Percentiles rank a stretch among this genome's conserved stretches.
Evolutionary conservation across 2,113 vertebrate genomes (phyloP).

Genomic region (Aythya baeri): DNA sequence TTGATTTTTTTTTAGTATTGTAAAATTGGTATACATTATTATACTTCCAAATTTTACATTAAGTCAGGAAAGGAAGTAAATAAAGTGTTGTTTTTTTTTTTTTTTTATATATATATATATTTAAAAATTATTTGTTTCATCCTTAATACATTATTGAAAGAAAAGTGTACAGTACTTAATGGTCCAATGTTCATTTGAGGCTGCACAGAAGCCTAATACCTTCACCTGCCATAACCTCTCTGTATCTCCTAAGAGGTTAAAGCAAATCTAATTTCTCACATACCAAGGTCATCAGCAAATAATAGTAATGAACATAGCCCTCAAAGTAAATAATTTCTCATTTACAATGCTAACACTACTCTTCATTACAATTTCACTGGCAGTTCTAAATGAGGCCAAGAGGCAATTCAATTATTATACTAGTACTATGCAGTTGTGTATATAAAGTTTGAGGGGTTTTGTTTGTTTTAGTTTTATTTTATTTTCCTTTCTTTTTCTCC

Average conservation of each 20-base stretch:
- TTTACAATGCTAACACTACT: neutral
- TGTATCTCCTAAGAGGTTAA: neutral
- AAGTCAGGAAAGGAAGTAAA: neutral
- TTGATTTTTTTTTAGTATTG: neutral
- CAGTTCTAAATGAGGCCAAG: neutral
- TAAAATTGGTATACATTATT: neutral
- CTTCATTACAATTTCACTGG: neutral
- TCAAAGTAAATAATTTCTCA: slow-evolving; percentile 3
- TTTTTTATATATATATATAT: no score
- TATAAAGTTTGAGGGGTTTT: neutral
- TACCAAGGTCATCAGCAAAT: neutral
- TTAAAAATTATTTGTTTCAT: neutral
- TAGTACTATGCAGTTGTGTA: neutral
- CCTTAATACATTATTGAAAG: neutral
- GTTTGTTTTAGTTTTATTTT: neutral
- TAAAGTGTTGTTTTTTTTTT: neutral
- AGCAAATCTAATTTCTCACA: neutral
- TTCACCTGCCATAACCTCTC: neutral
- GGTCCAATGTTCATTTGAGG: neutral
- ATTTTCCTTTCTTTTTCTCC: neutral
- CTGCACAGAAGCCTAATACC: neutral
- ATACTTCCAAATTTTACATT: neutral
- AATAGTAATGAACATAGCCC: neutral
- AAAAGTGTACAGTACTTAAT: neutral
- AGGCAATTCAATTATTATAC: neutral